Evolutionary conservation across 2,888 invertebrate genomes (phyloP), one percentile per base, ranked within the genome.

Genomic region (Mamestra brassicae): DNA sequence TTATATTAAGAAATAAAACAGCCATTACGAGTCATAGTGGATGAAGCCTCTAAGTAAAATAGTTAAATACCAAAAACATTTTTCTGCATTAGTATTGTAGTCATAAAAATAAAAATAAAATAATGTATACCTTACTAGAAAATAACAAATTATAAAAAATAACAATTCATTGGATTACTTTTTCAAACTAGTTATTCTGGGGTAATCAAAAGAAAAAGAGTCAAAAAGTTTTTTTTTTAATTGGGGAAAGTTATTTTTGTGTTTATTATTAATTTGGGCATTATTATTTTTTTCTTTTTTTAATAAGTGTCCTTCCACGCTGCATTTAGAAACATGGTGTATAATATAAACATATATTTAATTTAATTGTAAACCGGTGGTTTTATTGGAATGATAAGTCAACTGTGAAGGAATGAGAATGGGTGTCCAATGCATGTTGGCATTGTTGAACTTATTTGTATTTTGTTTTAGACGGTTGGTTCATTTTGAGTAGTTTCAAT

Each of bases 331-430:
- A 61, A 17, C 17, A 38, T 54, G 10, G 17, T 55, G 13, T 45
- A 36, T 54, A 55, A n/a, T 34, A 45, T 4, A 45, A 65, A 50
- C 13, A 52, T 34, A 36, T 26, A 17, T 57, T 47, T 34, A 34
- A 42, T 62, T 57, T 45, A 0, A 63, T 15, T 58, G 58, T 47
- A 69, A 69, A 47, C 50, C 69, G 86, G 80, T 84, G 84, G 84
- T 74, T 72, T 38, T 47, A 54, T 52, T 86, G 86, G 84, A 84
- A 84, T 86, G 84, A 42, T 60, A 62, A n/a, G 36, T 75, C 34
- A 13, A 69, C 42, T 72, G 50, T 17, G 34, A 34, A 26, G 86
- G 84, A 84, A 85, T 83, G 72, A 73, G 38, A 64, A 17, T n/a
- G 60, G 8, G 26, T 54, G 47, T 36, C 10, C n/a, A 50, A 36